These are phyloP conservation scores for Eupsittula cactorum DNA, from an alignment of 2,113 vertebrate genomes.

Conservation along the genomic window DNA sequence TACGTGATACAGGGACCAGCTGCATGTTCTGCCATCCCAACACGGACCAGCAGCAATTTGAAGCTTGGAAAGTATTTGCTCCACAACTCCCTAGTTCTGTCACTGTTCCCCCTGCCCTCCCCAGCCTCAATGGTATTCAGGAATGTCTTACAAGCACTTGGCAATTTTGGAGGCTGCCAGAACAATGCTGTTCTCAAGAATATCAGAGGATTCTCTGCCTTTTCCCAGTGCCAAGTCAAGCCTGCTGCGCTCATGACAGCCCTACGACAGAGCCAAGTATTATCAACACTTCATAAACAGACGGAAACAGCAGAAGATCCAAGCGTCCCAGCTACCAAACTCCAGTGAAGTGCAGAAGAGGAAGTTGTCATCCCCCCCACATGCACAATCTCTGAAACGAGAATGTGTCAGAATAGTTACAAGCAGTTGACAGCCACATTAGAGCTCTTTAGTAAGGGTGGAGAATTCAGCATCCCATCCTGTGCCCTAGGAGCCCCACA, in stretches of 20 bases:
- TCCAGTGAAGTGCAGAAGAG: background rate
- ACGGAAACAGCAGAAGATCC: background rate
- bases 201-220: background rate
- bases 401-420: background rate
- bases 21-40: background rate
- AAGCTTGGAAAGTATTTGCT: background rate
- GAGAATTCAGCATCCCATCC: background rate
- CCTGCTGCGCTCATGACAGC: background rate
- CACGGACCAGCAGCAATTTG: background rate
- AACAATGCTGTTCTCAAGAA: background rate
- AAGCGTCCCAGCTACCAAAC: background rate
- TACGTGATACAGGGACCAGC: background rate
- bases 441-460: background rate
- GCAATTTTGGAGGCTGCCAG: background rate
- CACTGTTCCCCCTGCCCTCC: background rate
- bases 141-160: background rate
- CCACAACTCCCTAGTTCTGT: background rate
- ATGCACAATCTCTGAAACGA: background rate
- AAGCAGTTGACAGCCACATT: background rate
- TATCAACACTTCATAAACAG: background rate
- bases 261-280: background rate
- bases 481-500: background rate
- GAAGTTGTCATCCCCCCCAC: background rate
- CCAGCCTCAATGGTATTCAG: background rate
- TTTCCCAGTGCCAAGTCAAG: background rate